Conservation (phyloP, 1,140 invertebrate species). For the Bombus huntii region DNA sequence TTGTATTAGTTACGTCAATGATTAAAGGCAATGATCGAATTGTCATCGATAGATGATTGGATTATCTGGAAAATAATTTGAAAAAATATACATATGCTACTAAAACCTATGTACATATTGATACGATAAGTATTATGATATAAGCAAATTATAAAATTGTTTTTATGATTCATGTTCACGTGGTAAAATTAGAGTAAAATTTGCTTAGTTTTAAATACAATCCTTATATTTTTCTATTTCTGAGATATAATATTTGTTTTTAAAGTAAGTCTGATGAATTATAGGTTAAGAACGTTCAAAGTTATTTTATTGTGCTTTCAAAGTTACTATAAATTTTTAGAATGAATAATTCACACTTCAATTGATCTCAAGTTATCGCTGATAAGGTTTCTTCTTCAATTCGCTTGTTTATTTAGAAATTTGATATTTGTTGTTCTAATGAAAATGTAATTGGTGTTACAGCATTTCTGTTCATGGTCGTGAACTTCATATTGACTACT, state of each 20-base stretch:
- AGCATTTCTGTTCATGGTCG: conserved; percentile 85
- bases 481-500: conserved; percentile 86
- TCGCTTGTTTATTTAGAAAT: not conserved
- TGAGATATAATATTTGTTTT: not conserved
- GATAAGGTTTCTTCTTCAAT: not conserved
- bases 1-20: not conserved
- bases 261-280: not conserved
- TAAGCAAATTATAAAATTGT: not conserved
- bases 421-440: not conserved
- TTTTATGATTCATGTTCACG: not conserved
- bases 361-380: not conserved
- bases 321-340: not conserved
- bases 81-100: too few species aligned
- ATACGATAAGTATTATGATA: too few species aligned
- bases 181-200: not conserved
- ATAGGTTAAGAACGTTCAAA: not conserved
- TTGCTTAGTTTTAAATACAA: not conserved
- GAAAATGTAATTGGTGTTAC: conserved; percentile 59
- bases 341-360: not conserved
- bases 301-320: too few species aligned
- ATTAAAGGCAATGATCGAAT: not conserved
- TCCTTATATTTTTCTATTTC: not conserved
- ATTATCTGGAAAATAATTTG: not conserved
- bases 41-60: not conserved
- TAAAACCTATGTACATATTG: too few species aligned